phyloP scores from a whole-genome alignment of 1,140 invertebrate genomes.

The Drosophila baimaii region DNA sequence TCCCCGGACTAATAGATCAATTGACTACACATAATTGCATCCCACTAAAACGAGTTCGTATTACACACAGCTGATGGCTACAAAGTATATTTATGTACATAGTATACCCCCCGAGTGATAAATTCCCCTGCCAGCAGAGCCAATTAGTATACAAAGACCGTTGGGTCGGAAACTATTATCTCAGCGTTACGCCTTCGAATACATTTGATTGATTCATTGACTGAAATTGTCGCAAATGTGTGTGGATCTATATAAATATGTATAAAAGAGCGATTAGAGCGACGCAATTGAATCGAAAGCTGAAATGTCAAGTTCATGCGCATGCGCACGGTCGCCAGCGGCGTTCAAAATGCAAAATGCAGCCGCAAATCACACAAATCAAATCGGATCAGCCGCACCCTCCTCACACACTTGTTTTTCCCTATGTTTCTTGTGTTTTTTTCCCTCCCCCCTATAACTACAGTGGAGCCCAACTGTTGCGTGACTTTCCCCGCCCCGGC shows the following conservation, averaged over 20 bases:
- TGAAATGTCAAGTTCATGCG: conserved; percentile 73
- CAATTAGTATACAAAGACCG: conserved; percentile 36
- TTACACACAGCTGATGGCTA: not conserved
- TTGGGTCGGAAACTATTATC: conserved; percentile 29
- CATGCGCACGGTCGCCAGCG: conserved; percentile 52
- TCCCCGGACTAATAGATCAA: conserved; percentile 15
- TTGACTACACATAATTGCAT: conserved; percentile 31
- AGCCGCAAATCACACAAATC: conserved; percentile 39
- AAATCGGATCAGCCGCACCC: conserved; percentile 7
- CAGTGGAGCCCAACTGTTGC: conserved; percentile 42
- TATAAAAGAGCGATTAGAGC: conserved; percentile 22
- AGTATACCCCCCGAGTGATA: not conserved
- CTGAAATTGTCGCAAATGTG: conserved; percentile 28
- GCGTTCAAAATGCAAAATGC: conserved; percentile 37
- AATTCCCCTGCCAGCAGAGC: conserved; percentile 5
- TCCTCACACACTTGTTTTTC: conserved; percentile 14
- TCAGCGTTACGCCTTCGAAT: conserved; percentile 38
- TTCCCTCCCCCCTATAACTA: not conserved
- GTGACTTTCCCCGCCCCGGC: conserved; percentile 11
- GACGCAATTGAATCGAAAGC: conserved; percentile 47
- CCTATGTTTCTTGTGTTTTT: conserved; percentile 1
- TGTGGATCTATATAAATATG: not conserved
- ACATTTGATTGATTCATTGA: conserved; percentile 54
- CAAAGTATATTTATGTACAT: not conserved
- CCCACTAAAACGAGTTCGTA: conserved; percentile 27